Base-by-base conservation (phyloP, 2,888 invertebrate genomes). In the Agrenia bidenticulata region DNA sequence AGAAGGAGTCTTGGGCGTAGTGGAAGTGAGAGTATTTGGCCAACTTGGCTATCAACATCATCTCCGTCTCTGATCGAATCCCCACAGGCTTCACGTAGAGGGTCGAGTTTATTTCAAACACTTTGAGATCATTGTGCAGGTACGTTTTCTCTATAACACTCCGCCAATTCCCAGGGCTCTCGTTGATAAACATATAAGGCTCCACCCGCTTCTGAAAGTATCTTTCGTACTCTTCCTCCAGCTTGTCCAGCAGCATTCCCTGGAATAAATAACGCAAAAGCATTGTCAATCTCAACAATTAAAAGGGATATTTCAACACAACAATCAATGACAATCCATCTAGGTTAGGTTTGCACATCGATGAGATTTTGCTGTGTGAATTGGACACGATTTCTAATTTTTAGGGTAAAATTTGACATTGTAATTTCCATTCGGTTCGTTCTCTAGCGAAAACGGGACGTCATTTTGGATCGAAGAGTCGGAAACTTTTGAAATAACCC, bases 1-100 rank as follows among this genome's bases (percentile, higher is more conserved):
- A 72, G 63, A 72, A 72, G 21, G 72, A 63, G 59, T 72, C 72
- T 59, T 70, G 69, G 67, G 69, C 72, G 64, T 66, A 72, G 55
- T 72, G 72, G 57, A 72, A 72, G 64, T 72, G 72, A 67, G 72
- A 72, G 67, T 69, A 72, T 64, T 72, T 72, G 26, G 72, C 69
- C 55, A 72, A 57, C 60, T 72, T 72, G 39, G 69, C 69, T 9
- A 72, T 72, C 32, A 72, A 64, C 45, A 67, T 67, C 72, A 72
- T 72, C 60, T 72, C 72, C 55, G 69, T 67, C 63, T 72, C 72
- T 17, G 72, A 66, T 41, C 72, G 49, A n/a, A 69, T 72, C 45
- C 72, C 72, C 32, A 67, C 67, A 9, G 72, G 69, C 42, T 72
- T 72, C n/a, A 72, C 69, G 67, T 72, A 72, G 61, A 72, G 63